Percentiles rank a stretch among this genome's conserved stretches.
Conservation (phyloP, 2,797 vertebrate species). For the Antennarius maculatus region DNA sequence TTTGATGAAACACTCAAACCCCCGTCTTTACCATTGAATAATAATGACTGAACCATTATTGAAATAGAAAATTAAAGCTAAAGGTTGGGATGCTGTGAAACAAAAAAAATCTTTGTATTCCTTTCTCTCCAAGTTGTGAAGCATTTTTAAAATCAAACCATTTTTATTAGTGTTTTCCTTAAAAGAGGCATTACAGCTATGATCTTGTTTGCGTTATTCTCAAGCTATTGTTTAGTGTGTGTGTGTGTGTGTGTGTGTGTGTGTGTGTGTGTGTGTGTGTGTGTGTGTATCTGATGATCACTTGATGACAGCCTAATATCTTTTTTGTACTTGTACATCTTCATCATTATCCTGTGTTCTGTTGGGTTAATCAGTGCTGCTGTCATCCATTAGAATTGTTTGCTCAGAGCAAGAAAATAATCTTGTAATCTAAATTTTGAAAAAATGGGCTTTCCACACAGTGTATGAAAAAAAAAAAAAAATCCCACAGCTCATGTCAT, state of each 20-base stretch:
- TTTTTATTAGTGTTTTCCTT: constrained; percentile 22
- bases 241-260: constrained; percentile 2
- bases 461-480: constrained; percentile 53
- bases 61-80: constrained; percentile 18
- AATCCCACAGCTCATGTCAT: constrained; percentile 68
- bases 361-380: constrained; percentile 9
- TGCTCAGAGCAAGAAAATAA: constrained; percentile 30
- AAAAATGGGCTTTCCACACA: constrained; percentile 59
- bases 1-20: constrained; percentile 14
- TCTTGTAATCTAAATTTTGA: constrained; percentile 53
- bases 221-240: constrained; percentile 9
- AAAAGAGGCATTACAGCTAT: constrained; percentile 7
- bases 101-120: not conserved
- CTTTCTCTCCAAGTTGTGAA: not conserved
- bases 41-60: not conserved
- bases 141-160: not conserved
- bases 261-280: constrained; percentile 12
- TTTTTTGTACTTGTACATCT: constrained; percentile 49
- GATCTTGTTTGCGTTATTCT: constrained; percentile 23
- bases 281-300: constrained; percentile 15
- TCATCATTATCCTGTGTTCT: constrained; percentile 24
- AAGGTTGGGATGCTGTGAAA: not conserved
- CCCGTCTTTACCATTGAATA: not conserved
- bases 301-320: constrained; percentile 44
- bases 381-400: constrained; percentile 16